Conservation (phyloP, 2,888 invertebrate species). For the Synergus gifuensis region DNA sequence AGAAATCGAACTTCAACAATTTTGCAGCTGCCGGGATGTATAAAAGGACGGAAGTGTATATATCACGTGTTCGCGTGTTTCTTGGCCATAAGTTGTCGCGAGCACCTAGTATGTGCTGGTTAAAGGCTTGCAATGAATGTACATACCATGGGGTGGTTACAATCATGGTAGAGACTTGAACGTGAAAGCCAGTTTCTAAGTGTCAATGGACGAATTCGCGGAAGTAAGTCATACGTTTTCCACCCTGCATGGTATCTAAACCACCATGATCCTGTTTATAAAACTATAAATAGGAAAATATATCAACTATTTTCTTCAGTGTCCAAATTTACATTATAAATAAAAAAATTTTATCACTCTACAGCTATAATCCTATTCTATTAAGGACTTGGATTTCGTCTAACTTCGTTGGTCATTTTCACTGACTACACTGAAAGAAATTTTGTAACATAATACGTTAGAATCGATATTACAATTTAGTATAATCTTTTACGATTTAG, state of each 20-base stretch:
- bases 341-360: too few relatives aligned
- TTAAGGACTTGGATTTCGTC: too few relatives aligned
- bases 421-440: too few relatives aligned
- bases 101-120: conserved; percentile 43
- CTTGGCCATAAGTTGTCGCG: conserved; percentile 61
- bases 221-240: conserved; percentile 2
- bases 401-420: too few relatives aligned
- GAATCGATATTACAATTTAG: too few relatives aligned
- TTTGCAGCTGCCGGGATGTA: neutral
- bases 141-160: conserved; percentile 21
- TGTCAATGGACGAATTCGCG: conserved; percentile 11
- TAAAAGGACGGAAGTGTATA: conserved; percentile 43
- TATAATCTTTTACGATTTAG: too few relatives aligned
- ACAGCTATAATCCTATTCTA: too few relatives aligned
- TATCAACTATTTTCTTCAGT: too few relatives aligned
- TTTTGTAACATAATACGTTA: too few relatives aligned
- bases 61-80: conserved; percentile 60
- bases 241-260: neutral
- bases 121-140: conserved; percentile 33
- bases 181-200: neutral
- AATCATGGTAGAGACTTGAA: neutral
- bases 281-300: too few relatives aligned
- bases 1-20: conserved; percentile 22
- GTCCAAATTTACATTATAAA: too few relatives aligned
- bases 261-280: neutral